Conservation (phyloP, 2,888 invertebrate species). For the Dinocampus coccinellae region DNA sequence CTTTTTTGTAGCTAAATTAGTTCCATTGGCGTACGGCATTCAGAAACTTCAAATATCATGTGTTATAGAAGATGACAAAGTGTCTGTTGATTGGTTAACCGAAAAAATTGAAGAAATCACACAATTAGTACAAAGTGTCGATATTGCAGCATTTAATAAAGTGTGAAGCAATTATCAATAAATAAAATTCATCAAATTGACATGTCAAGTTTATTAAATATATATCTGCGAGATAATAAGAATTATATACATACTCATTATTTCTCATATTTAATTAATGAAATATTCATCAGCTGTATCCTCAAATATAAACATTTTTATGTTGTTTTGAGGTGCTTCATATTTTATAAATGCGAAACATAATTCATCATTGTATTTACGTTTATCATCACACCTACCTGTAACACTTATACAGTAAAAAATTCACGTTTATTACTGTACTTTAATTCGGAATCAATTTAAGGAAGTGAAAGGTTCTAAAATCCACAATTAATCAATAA, state of each 20-base stretch:
- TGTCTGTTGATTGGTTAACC: conserved; percentile 88
- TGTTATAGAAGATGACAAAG: conserved; percentile 97
- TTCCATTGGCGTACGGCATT: conserved; percentile 93
- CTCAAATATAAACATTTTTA: background rate
- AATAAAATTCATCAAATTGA: background rate
- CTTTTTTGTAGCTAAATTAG: conserved; percentile 79
- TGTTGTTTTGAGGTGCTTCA: background rate
- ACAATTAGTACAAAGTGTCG: conserved; percentile 92
- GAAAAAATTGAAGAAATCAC: conserved; percentile 88
- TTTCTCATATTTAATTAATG: background rate
- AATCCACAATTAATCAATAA: background rate
- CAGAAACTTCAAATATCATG: conserved; percentile 91
- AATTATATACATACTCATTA: background rate
- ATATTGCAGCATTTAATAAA: conserved; percentile 96
- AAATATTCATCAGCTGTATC: background rate
- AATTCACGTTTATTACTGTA: too few relatives aligned
- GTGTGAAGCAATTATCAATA: conserved; percentile 72
- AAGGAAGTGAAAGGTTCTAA: background rate
- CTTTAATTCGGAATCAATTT: too few relatives aligned
- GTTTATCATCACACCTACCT: background rate
- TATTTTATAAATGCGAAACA: background rate
- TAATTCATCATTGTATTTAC: background rate
- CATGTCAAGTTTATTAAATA: background rate
- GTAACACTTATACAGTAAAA: background rate
- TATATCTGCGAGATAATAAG: background rate